A percentile compares a stretch with the other conserved stretches of the same genome.
phyloP scores from a whole-genome alignment of 1,140 invertebrate species.

The Globodera rostochiensis region DNA sequence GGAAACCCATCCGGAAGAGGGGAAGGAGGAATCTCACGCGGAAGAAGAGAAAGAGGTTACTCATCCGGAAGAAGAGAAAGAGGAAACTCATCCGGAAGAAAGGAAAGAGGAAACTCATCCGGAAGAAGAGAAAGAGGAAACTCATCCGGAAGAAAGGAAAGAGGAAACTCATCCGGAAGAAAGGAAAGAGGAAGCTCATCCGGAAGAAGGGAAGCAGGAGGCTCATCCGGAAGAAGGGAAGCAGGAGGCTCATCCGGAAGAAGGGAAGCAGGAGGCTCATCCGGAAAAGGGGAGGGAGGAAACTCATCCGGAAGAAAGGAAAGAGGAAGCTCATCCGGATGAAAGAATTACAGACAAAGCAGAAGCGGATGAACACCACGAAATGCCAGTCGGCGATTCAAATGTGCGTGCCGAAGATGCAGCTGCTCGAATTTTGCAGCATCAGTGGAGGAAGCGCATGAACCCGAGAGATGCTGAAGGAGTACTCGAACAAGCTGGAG shows the following conservation, averaged over 20 bases:
- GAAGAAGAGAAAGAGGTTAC: background rate
- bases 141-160: too few relatives aligned
- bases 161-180: too few relatives aligned
- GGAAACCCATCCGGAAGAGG: background rate
- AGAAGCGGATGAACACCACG: background rate
- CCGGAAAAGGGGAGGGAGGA: background rate
- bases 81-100: background rate
- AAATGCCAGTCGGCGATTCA: too few relatives aligned
- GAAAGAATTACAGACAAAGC: background rate
- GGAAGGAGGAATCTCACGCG: background rate
- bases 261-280: background rate
- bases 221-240: too few relatives aligned
- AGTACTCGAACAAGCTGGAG: background rate
- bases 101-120: too few relatives aligned
- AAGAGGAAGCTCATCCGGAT: background rate
- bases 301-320: background rate
- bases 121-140: too few relatives aligned
- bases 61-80: too few relatives aligned
- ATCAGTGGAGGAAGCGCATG: background rate
- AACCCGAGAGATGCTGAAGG: background rate
- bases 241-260: too few relatives aligned
- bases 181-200: too few relatives aligned
- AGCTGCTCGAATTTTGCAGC: background rate
- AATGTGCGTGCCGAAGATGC: background rate
- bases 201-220: too few relatives aligned